These are phyloP conservation scores for Operophtera brumata DNA, from an alignment of 2,888 invertebrate species.

Conservation along the genomic window DNA sequence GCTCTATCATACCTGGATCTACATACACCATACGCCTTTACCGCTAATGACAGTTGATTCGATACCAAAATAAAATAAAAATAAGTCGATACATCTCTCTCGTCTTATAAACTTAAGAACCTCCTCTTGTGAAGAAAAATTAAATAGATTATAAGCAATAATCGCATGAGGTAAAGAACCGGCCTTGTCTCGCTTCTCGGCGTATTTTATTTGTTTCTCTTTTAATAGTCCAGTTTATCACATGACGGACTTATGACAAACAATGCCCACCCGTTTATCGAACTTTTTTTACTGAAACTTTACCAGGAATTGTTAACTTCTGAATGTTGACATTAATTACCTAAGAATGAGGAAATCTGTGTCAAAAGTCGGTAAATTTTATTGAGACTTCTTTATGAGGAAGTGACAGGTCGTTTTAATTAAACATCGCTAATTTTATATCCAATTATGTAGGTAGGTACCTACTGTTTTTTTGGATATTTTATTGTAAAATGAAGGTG, in stretches of 20 bases:
- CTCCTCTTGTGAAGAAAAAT: background rate
- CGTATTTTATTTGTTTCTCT: conserved; percentile 26
- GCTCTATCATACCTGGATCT: background rate
- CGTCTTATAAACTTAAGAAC: background rate
- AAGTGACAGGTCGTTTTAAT: background rate
- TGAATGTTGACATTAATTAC: conserved; percentile 3
- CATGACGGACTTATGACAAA: conserved; percentile 28
- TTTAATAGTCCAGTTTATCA: conserved; percentile 31
- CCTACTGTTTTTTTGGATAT: background rate
- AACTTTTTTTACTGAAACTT: conserved; percentile 5
- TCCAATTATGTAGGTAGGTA: too few species aligned
- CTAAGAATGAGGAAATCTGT: conserved; percentile 8
- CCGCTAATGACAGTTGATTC: background rate
- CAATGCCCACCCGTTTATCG: conserved; percentile 16
- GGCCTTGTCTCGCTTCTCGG: conserved; percentile 38
- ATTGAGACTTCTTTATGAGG: background rate
- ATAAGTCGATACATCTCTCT: background rate
- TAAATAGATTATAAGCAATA: conserved; percentile 40
- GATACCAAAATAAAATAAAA: conserved; percentile 1
- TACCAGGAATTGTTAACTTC: background rate
- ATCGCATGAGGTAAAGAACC: conserved; percentile 41
- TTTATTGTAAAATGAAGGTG: background rate
- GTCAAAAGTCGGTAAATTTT: background rate
- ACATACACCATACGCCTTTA: background rate
- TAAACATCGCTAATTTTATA: background rate